phyloP scores from a whole-genome alignment of 2,797 vertebrate species.

The Ptychadena robeensis region DNA sequence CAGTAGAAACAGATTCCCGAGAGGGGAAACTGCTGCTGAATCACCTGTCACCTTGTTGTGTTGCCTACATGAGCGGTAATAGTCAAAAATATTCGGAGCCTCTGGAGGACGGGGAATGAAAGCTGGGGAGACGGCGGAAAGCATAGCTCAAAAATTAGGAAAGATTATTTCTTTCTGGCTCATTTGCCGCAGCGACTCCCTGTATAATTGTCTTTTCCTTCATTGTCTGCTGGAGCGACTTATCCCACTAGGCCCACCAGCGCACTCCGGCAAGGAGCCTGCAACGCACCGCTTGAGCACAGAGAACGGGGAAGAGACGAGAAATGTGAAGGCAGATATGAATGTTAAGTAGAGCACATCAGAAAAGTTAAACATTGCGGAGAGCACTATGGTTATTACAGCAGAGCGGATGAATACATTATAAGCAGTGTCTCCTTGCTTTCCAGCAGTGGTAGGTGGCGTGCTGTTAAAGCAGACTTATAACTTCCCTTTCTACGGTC shows the following conservation, averaged over 20 bases:
- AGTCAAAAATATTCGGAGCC: conserved; percentile 36
- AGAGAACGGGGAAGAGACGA: neutral
- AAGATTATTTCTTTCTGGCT: conserved; percentile 51
- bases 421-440: neutral
- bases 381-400: neutral
- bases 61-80: conserved; percentile 52
- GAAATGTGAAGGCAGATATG: neutral
- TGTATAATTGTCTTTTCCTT: conserved; percentile 49
- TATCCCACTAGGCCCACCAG: conserved; percentile 13
- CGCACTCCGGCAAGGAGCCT: neutral
- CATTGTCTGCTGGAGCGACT: conserved; percentile 34
- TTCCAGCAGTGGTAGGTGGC: neutral
- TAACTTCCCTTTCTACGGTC: too few species aligned
- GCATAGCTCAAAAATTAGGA: conserved; percentile 35
- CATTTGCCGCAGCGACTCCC: conserved; percentile 40
- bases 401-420: neutral
- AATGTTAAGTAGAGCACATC: conserved; percentile 1
- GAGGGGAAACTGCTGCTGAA: conserved; percentile 57
- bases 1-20: conserved; percentile 43
- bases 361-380: neutral
- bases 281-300: neutral
- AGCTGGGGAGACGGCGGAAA: conserved; percentile 28
- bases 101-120: conserved; percentile 40
- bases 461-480: too few species aligned
- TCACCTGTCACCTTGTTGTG: conserved; percentile 57